Conservation (phyloP, 2,888 invertebrate genomes). For the Cephus pygmeus region DNA sequence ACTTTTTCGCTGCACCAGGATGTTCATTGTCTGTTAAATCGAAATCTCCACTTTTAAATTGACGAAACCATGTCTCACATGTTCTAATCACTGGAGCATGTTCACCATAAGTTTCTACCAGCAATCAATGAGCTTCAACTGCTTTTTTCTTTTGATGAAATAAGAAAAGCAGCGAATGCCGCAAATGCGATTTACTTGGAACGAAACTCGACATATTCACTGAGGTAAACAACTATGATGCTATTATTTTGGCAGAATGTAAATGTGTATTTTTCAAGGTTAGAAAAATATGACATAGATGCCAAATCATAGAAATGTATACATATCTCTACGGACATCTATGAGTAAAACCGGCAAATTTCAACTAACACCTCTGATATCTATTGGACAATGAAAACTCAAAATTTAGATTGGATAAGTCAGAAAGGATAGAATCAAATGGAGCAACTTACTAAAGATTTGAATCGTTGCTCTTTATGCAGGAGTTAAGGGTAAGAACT, state of each 20-base stretch:
- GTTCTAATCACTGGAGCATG: constrained; percentile 10
- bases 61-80: constrained; percentile 20
- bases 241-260: constrained; percentile 1
- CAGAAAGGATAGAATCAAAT: neutral
- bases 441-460: neutral
- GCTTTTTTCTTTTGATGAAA: constrained; percentile 7
- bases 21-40: constrained; percentile 28
- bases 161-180: constrained; percentile 3
- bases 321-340: no score
- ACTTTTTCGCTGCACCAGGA: constrained; percentile 17
- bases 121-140: neutral
- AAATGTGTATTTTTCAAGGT: constrained; percentile 6
- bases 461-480: neutral
- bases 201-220: constrained; percentile 14
- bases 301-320: constrained; percentile 8
- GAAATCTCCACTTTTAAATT: constrained; percentile 29
- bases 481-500: neutral
- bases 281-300: constrained; percentile 11
- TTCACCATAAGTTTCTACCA: constrained; percentile 16
- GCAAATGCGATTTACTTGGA: constrained; percentile 3
- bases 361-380: neutral
- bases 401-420: neutral
- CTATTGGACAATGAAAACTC: neutral
- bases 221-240: constrained; percentile 8
- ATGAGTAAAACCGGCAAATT: no score